Conservation (phyloP, 2,113 vertebrate genomes). For the Sinocyclocheilus grahami region DNA sequence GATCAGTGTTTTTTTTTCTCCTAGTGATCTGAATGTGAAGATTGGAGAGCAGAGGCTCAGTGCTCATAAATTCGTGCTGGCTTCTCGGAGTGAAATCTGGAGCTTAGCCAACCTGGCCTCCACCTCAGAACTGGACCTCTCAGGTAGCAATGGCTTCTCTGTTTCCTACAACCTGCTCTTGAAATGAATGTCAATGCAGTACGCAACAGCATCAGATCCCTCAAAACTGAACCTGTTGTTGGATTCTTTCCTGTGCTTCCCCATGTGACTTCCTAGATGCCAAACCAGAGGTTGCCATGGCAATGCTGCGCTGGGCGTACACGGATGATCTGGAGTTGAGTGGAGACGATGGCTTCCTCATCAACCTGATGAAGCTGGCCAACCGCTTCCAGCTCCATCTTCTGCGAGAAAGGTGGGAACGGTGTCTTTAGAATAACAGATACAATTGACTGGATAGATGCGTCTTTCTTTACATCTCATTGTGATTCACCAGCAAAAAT, state of each 20-base stretch:
- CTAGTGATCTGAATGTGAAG: slow-evolving; percentile 93
- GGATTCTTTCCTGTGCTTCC: not conserved
- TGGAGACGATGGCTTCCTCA: slow-evolving; percentile 91
- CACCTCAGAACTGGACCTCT: slow-evolving; percentile 88
- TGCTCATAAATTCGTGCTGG: slow-evolving; percentile 97
- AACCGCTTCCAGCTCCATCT: slow-evolving; percentile 95
- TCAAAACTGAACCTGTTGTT: not conserved
- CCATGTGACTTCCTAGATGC: slow-evolving; percentile 77
- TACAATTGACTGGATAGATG: not conserved
- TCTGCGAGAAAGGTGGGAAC: slow-evolving; percentile 88
- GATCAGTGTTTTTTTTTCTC: slow-evolving; percentile 11
- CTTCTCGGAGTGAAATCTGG: slow-evolving; percentile 93
- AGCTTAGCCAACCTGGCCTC: slow-evolving; percentile 87
- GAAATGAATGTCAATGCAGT: not conserved
- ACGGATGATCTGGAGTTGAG: slow-evolving; percentile 91
- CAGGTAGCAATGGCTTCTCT: slow-evolving; percentile 78
- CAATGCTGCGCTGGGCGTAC: slow-evolving; percentile 95
- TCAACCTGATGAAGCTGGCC: slow-evolving; percentile 94
- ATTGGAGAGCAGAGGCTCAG: slow-evolving; percentile 79
- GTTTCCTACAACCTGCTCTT: not conserved
- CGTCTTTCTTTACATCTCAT: not conserved
- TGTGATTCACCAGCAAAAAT: not conserved
- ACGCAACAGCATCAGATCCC: not conserved
- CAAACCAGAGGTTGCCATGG: slow-evolving; percentile 91
- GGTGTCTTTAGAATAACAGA: not conserved